Conservation (phyloP, 2,113 vertebrate genomes). For the Fregata magnificens region DNA sequence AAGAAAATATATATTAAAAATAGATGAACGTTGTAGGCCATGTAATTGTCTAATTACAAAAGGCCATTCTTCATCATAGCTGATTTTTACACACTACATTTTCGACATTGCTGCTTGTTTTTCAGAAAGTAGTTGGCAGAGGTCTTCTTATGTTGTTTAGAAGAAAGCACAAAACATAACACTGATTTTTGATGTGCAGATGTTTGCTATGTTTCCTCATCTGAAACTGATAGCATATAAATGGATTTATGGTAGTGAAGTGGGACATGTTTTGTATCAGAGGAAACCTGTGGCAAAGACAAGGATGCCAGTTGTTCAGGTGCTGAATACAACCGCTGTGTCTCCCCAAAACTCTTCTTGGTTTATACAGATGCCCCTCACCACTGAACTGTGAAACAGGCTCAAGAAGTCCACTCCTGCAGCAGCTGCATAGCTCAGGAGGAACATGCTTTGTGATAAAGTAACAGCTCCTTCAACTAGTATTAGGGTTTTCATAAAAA, state of each 20-base stretch:
- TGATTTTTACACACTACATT: not conserved
- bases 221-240: not conserved
- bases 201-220: not conserved
- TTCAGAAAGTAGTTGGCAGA: not conserved
- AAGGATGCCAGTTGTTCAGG: not conserved
- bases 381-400: not conserved
- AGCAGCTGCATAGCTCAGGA: not conserved
- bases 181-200: not conserved
- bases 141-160: not conserved
- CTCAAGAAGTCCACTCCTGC: not conserved
- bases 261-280: not conserved
- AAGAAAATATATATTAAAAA: not conserved
- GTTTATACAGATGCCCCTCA: not conserved
- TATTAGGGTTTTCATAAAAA: not conserved
- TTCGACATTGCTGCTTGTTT: not conserved
- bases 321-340: not conserved
- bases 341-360: not conserved
- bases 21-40: not conserved
- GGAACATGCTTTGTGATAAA: not conserved
- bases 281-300: not conserved
- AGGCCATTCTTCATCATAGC: not conserved
- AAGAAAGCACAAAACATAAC: not conserved
- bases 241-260: not conserved
- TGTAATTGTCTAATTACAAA: not conserved
- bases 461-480: not conserved